Evolutionary conservation across 2,113 vertebrate genomes (phyloP).

Genomic region (Microtus ochrogaster): DNA sequence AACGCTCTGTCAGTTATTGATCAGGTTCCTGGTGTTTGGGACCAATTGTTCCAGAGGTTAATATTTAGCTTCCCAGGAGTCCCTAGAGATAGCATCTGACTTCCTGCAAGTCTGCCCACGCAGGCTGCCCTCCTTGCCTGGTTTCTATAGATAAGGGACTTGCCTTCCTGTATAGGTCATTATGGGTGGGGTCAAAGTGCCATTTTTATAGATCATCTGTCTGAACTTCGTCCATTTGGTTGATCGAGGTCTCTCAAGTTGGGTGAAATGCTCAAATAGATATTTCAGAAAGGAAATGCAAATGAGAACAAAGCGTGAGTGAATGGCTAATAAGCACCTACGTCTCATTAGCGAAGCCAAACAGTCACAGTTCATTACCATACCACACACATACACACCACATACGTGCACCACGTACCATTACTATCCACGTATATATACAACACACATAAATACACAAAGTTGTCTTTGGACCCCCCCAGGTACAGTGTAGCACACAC

Average conservation of each 20-base stretch:
- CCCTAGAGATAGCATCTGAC: background rate
- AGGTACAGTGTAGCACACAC: background rate
- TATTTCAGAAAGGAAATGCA: background rate
- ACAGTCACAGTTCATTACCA: background rate
- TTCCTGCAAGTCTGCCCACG: background rate
- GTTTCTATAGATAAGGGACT: background rate
- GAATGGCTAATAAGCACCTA: background rate
- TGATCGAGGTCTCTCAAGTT: background rate
- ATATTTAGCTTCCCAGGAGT: background rate
- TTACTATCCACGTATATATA: background rate
- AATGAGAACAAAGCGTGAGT: background rate
- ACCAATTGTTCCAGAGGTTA: background rate
- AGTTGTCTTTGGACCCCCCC: background rate
- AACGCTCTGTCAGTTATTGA: background rate
- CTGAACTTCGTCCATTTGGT: background rate
- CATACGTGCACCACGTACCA: background rate
- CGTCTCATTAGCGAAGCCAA: background rate
- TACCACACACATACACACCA: background rate
- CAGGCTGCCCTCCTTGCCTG: background rate
- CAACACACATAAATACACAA: background rate
- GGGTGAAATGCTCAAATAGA: background rate
- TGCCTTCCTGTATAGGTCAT: background rate
- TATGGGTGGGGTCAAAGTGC: background rate
- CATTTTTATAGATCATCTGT: background rate
- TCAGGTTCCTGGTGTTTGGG: background rate